Evolutionary conservation across 2,888 invertebrate species (phyloP), one percentile per base, ranked within the genome.

Genomic region (Caradrina clavipalpis): DNA sequence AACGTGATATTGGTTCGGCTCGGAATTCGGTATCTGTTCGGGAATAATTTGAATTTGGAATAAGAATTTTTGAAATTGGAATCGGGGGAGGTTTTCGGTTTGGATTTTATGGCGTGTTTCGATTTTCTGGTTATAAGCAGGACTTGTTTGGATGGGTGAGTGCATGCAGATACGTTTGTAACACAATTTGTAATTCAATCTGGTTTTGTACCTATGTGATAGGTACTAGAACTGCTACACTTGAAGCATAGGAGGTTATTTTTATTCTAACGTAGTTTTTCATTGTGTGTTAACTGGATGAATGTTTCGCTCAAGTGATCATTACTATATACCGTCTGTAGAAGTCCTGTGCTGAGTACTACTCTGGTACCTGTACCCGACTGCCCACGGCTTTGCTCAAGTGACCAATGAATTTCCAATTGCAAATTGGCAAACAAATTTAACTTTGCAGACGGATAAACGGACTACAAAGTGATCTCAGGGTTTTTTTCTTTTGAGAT

Each of bases 31-130:
- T 86, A 84, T 81, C 81, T 82, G 76, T 86, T 82, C 81, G 79
- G 76, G 70, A 72, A 82, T 83, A 80, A 86, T 86, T 87, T 87
- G 86, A 86, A 86, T 86, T 78, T 84, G 69, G 76, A 78, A 82
- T 81, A 77, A 78, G 75, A 84, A 80, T 81, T 81, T 83, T 83
- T 80, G 72, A 83, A 77, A 75, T 81, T 78, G 79, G 80, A 67
- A 78, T 63, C 72, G 64, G 68, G 65, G 45, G 42, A 54, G 67
- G 64, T 62, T 67, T 71, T 74, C 54, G 55, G 60, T 64, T 80
- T 63, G 61, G 75, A 70, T 76, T 76, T 81, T 74, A 76, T 70
- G 66, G 64, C 50, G 53, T 74, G 78, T 78, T 78, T 78, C 75
- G 79, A 70, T 78, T 67, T 78, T 78, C 56, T 66, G 26, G 45